Evolutionary conservation across 2,113 vertebrate species (phyloP).

Genomic region (Dermatemys mawii): DNA sequence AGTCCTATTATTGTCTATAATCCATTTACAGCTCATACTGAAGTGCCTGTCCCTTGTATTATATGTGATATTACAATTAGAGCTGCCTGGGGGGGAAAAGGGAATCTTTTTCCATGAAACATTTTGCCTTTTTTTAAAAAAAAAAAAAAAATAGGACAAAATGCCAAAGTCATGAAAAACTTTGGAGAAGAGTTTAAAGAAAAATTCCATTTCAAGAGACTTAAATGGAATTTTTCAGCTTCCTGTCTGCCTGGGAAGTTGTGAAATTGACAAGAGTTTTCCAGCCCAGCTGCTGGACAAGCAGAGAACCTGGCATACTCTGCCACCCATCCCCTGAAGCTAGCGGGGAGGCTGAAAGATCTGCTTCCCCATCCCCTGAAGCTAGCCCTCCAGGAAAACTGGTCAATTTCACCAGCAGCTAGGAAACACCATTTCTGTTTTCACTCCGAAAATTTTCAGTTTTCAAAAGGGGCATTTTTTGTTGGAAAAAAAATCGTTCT

Average conservation of each 20-base stretch:
- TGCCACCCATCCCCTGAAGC: not conserved
- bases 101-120: not conserved
- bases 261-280: not conserved
- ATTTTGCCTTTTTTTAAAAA: not conserved
- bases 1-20: not conserved
- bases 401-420: not conserved
- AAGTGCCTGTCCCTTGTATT: no score
- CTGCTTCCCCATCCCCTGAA: not conserved
- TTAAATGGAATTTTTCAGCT: not conserved
- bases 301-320: not conserved
- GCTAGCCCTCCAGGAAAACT: not conserved
- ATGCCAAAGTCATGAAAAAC: not conserved
- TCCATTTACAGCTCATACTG: conserved; percentile 5
- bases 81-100: not conserved
- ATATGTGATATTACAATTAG: not conserved
- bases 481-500: not conserved
- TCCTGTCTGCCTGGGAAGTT: not conserved
- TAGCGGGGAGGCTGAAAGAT: not conserved
- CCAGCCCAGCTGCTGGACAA: not conserved
- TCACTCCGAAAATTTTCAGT: not conserved
- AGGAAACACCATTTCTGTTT: not conserved
- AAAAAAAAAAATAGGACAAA: not conserved
- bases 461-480: not conserved
- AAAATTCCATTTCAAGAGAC: not conserved
- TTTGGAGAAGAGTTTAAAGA: not conserved